Conservation (phyloP, 1,140 invertebrate species). For the Cyclargus thomasi region DNA sequence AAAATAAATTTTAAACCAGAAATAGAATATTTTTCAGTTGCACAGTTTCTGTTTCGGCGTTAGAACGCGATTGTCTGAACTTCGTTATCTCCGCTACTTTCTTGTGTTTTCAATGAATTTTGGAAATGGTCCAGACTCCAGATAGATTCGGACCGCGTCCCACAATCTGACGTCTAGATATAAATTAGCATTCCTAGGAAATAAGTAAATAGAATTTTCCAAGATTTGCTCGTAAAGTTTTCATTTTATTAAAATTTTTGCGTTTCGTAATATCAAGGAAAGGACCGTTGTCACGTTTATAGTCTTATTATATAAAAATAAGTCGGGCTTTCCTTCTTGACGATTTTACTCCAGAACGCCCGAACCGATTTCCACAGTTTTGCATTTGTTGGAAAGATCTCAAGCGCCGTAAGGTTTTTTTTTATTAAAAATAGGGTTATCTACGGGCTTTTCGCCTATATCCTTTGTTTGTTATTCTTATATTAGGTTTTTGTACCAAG, state of each 20-base stretch:
- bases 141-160: slow-evolving; percentile 23
- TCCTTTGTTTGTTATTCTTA: too few relatives aligned
- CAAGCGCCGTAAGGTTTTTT: too few relatives aligned
- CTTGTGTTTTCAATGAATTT: slow-evolving; percentile 33
- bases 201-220: slow-evolving; percentile 10
- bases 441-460: too few relatives aligned
- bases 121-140: slow-evolving; percentile 32
- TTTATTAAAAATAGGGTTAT: too few relatives aligned
- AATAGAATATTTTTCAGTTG: slow-evolving; percentile 17
- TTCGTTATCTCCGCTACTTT: slow-evolving; percentile 29
- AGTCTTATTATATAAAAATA: too few relatives aligned
- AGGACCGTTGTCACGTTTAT: too few relatives aligned
- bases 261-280: neutral
- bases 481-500: too few relatives aligned
- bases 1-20: slow-evolving; percentile 15
- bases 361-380: too few relatives aligned
- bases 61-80: slow-evolving; percentile 20
- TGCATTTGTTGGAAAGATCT: too few relatives aligned
- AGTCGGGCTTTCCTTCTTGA: too few relatives aligned
- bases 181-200: slow-evolving; percentile 20
- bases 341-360: too few relatives aligned
- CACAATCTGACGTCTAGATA: slow-evolving; percentile 19
- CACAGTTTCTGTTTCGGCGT: slow-evolving; percentile 15
- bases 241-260: neutral
- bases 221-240: neutral